phyloP scores from a whole-genome alignment of 2,797 vertebrate genomes.

The Eospalax fontanierii region DNA sequence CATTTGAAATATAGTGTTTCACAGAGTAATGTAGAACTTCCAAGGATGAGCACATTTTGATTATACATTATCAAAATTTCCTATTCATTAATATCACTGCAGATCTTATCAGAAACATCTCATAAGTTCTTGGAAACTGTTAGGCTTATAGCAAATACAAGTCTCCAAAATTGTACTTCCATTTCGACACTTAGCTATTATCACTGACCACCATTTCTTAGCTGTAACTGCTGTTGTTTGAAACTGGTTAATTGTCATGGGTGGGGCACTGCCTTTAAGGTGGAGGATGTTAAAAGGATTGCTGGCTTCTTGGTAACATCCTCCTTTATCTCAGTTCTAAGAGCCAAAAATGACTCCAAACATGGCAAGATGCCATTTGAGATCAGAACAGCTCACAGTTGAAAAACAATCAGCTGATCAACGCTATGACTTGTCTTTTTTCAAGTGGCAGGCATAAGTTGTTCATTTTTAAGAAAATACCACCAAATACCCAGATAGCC shows the following conservation, averaged over 20 bases:
- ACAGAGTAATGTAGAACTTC: neutral
- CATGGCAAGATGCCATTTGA: neutral
- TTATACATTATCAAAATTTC: conserved; percentile 32
- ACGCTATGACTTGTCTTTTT: neutral
- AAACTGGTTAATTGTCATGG: neutral
- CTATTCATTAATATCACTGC: neutral
- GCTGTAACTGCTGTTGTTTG: neutral
- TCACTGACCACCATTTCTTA: neutral
- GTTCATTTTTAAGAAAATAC: conserved; percentile 33
- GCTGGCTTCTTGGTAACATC: neutral
- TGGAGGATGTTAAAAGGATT: neutral
- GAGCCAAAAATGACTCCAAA: neutral
- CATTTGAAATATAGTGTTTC: neutral
- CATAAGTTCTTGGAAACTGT: neutral
- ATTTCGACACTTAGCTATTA: conserved; percentile 24
- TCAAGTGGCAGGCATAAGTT: neutral
- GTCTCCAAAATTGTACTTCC: conserved; percentile 28
- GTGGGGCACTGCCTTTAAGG: neutral
- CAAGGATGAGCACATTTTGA: neutral
- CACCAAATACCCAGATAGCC: neutral
- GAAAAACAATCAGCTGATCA: neutral
- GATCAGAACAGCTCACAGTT: neutral
- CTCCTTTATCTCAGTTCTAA: neutral
- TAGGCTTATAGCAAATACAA: neutral
- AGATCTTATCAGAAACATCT: neutral